Conservation (phyloP, 1,140 invertebrate genomes). For the Hydropsyche tenuis region DNA sequence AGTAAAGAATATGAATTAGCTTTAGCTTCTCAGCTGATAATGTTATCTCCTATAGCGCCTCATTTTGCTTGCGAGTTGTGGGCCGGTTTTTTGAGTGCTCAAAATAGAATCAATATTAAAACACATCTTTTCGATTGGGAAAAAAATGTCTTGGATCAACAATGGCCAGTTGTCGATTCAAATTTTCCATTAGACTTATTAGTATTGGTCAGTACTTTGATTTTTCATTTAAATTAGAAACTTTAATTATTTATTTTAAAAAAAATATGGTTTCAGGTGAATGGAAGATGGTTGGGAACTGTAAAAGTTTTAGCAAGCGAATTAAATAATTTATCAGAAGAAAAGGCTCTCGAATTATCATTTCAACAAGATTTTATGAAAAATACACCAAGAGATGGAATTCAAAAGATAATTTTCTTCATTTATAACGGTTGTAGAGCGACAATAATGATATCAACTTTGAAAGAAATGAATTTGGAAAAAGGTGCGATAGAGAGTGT, state of each 20-base stretch:
- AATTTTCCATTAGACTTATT: conserved; percentile 72
- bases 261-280: conserved; percentile 58
- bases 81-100: conserved; percentile 73
- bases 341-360: conserved; percentile 64
- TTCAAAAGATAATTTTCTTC: conserved; percentile 16
- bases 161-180: conserved; percentile 82
- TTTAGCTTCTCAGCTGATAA: conserved; percentile 79
- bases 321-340: conserved; percentile 62
- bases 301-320: conserved; percentile 62
- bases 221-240: conserved; percentile 1
- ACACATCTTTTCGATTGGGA: conserved; percentile 66
- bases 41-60: conserved; percentile 86
- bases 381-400: conserved; percentile 33
- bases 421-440: conserved; percentile 43
- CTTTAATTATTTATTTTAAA: conserved; percentile 30
- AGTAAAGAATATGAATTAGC: conserved; percentile 81
- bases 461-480: conserved; percentile 4
- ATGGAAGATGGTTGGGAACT: conserved; percentile 61
- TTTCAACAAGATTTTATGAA: conserved; percentile 58
- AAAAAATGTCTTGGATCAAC: conserved; percentile 71
- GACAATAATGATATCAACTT: conserved; percentile 5
- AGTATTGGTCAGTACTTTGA: conserved; percentile 64
- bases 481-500: not conserved
- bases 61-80: conserved; percentile 92
- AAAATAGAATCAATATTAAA: conserved; percentile 61